Percentiles rank a stretch among this genome's conserved stretches.
phyloP scores from a whole-genome alignment of 2,888 invertebrate genomes.

The Leptinotarsa juncta region DNA sequence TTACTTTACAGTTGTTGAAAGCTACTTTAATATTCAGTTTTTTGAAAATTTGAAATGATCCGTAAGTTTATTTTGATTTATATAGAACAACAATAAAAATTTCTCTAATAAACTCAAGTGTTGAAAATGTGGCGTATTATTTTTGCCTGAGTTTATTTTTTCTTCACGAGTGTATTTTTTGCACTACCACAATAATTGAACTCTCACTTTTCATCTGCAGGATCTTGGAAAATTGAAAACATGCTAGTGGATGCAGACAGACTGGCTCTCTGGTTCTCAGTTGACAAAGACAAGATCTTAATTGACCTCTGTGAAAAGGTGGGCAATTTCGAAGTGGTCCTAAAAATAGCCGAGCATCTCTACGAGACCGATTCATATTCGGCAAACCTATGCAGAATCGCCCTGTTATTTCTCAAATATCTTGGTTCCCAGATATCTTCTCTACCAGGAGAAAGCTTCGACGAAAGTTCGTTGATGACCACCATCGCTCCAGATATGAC shows the following conservation, averaged over 20 bases:
- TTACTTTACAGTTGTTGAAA: no score
- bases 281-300: conserved; percentile 46
- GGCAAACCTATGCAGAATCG: conserved; percentile 49
- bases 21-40: no score
- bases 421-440: conserved; percentile 30
- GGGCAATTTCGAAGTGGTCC: conserved; percentile 47
- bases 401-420: conserved; percentile 51
- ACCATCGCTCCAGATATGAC: conserved; percentile 21
- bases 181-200: no score
- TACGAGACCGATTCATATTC: conserved; percentile 42
- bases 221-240: conserved; percentile 19
- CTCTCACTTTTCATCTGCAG: conserved; percentile 14
- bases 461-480: conserved; percentile 27
- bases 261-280: conserved; percentile 46
- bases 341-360: conserved; percentile 47
- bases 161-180: no score
- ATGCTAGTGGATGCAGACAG: conserved; percentile 33
- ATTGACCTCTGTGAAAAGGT: conserved; percentile 49
- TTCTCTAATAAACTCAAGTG: no score
- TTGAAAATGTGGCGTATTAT: no score
- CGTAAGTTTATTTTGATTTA: no score
- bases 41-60: no score
- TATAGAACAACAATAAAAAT: no score
- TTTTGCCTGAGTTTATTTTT: no score
- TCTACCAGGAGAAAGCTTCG: conserved; percentile 23